A percentile compares a stretch with the other conserved stretches of the same genome.
phyloP scores from a whole-genome alignment of 2,113 vertebrate genomes.

The human (Homo sapiens) region GRCh38 chr5:26673001-26673500 shows the following conservation, averaged over 20 bases:
- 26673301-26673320: neutral
- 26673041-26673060: no score
- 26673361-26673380: neutral
- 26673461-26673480: neutral
- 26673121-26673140: neutral
- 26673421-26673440: neutral
- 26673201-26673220: neutral
- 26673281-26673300: neutral
- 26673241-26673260: neutral
- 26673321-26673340: neutral
- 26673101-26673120: neutral
- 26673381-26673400: neutral
- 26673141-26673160: neutral
- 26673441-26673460: neutral
- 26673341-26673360: neutral
- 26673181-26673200: neutral
- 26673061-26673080: no score
- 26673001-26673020: no score
- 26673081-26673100: no score
- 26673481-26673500: neutral
- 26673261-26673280: neutral
- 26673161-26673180: neutral
- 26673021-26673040: no score
- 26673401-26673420: neutral
- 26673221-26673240: neutral